These are phyloP conservation scores for Cryptotis parvus DNA, from an alignment of 2,113 vertebrate species.

Conservation along the genomic window DNA sequence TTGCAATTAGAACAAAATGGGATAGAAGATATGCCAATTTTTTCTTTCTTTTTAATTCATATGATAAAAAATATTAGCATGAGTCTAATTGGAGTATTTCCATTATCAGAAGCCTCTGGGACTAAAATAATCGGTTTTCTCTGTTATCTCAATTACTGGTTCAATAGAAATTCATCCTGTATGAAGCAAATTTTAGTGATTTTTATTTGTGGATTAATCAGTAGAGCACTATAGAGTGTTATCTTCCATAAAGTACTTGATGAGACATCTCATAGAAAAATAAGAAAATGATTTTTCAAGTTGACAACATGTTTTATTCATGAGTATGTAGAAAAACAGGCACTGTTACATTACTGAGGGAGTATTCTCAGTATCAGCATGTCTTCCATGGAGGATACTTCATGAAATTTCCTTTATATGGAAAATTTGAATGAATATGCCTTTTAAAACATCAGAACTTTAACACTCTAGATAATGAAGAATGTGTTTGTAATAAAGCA, in stretches of 20 bases:
- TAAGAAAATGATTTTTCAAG: background rate
- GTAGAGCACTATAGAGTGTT: background rate
- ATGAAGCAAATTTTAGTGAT: conserved; percentile 25
- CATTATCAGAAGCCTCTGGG: background rate
- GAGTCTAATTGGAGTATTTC: background rate
- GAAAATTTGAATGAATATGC: conserved; percentile 7
- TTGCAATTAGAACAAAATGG: background rate
- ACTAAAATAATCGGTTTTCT: background rate
- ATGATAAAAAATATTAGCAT: background rate
- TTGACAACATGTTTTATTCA: background rate
- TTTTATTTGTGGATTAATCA: background rate
- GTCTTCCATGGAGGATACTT: background rate
- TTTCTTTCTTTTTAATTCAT: background rate
- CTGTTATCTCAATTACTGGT: background rate
- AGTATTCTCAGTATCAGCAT: background rate
- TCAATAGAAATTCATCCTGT: background rate
- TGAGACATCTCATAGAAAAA: background rate
- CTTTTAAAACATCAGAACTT: background rate
- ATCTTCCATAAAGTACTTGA: background rate
- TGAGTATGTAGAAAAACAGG: background rate
- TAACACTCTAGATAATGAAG: background rate
- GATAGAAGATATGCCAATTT: background rate
- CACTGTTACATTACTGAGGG: background rate
- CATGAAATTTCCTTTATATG: background rate
- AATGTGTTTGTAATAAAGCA: background rate